Percentiles rank a stretch among this genome's conserved stretches.
Evolutionary conservation across 2,888 invertebrate species (phyloP).

Genomic region (Nemapogon koenigi): DNA sequence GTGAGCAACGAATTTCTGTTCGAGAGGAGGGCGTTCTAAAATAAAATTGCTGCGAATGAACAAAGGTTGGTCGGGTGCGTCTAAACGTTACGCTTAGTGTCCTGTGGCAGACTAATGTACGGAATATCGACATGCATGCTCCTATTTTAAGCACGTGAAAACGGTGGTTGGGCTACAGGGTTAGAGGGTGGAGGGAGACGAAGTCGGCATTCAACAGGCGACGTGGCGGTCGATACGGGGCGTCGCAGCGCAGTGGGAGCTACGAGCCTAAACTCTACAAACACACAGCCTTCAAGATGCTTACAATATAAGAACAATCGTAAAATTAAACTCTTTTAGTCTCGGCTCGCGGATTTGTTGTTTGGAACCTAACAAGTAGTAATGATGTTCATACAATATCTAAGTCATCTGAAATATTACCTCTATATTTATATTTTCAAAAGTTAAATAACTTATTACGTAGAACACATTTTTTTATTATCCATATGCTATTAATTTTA

Average conservation of each 20-base stretch:
- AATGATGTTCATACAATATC: too few species aligned
- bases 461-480: too few species aligned
- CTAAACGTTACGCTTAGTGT: slow-evolving; percentile 27
- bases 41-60: slow-evolving; percentile 14
- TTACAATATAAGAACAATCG: too few species aligned
- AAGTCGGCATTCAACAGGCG: slow-evolving; percentile 61
- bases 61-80: slow-evolving; percentile 16
- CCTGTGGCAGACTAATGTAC: slow-evolving; percentile 47
- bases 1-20: too few species aligned
- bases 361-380: too few species aligned
- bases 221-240: slow-evolving; percentile 52
- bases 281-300: not conserved
- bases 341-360: too few species aligned
- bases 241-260: slow-evolving; percentile 42
- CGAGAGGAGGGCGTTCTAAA: slow-evolving; percentile 1
- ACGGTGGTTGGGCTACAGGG: slow-evolving; percentile 41
- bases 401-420: too few species aligned
- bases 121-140: slow-evolving; percentile 58
- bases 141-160: slow-evolving; percentile 63
- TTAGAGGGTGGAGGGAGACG: slow-evolving; percentile 17
- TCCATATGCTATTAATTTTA: too few species aligned
- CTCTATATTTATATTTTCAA: too few species aligned
- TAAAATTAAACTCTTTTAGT: too few species aligned
- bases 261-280: not conserved
- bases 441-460: too few species aligned